Conservation (phyloP, 1,140 invertebrate genomes). For the Nomia melanderi region DNA sequence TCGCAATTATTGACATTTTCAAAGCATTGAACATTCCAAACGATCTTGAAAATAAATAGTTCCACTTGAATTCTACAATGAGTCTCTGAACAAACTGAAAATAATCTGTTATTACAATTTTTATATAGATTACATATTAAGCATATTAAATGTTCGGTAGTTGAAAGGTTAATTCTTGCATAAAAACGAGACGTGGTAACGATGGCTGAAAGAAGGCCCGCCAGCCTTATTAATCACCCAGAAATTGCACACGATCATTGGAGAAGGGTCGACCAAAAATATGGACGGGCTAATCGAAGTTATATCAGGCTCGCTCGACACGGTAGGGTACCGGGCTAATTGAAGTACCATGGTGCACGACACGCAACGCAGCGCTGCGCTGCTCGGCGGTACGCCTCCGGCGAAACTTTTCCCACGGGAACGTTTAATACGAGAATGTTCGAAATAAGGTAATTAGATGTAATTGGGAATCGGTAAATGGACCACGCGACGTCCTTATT, state of each 20-base stretch:
- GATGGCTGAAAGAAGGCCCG: no score
- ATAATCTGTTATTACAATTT: no score
- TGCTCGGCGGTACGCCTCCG: background rate
- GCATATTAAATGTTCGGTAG: no score
- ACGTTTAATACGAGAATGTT: conserved; percentile 51
- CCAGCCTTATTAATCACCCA: no score
- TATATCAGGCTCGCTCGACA: conserved; percentile 1
- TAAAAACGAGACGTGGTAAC: no score
- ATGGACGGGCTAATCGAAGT: conserved; percentile 8
- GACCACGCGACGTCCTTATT: conserved; percentile 49
- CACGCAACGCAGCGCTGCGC: conserved; percentile 37
- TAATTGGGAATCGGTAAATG: conserved; percentile 58
- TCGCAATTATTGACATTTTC: no score
- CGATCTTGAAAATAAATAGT: no score
- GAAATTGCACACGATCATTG: background rate
- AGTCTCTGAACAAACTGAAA: no score
- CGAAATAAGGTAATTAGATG: conserved; percentile 56
- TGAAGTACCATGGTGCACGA: conserved; percentile 49
- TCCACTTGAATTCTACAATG: no score
- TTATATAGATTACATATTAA: no score
- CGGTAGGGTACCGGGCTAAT: conserved; percentile 45
- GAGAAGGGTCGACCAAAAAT: background rate
- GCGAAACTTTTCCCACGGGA: conserved; percentile 30
- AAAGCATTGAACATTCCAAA: no score
- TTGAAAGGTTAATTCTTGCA: no score